Evolutionary conservation across 2,113 vertebrate genomes (phyloP).

Genomic region (Accipiter virgatus): DNA sequence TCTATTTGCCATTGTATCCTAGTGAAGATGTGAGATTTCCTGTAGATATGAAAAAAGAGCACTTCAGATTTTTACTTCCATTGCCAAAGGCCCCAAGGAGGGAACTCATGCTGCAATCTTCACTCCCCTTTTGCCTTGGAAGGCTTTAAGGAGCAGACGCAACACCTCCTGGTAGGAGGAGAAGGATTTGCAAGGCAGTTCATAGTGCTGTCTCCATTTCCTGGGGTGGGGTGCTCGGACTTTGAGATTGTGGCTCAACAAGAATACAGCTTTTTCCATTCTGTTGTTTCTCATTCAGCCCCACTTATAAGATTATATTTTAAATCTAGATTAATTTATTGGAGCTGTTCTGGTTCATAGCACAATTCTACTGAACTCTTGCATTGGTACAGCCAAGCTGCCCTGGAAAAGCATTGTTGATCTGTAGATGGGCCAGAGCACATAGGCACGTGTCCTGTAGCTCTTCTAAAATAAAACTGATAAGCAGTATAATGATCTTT

Average conservation of each 20-base stretch:
- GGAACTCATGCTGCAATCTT: not conserved
- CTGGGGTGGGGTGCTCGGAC: not conserved
- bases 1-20: not conserved
- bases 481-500: not conserved
- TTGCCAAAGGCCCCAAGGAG: not conserved
- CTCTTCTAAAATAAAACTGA: not conserved
- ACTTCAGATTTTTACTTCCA: not conserved
- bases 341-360: not conserved
- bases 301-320: not conserved
- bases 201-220: not conserved
- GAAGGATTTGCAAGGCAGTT: not conserved
- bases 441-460: not conserved
- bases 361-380: not conserved
- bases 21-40: not conserved
- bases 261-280: not conserved
- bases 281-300: not conserved
- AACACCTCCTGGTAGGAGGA: not conserved
- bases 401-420: not conserved
- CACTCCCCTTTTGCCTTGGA: not conserved
- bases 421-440: not conserved
- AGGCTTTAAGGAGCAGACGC: not conserved
- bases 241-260: not conserved
- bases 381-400: not conserved
- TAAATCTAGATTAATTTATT: not conserved
- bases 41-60: not conserved